Base-by-base conservation (phyloP, 2,113 vertebrate genomes). In the Mustela lutreola region DNA sequence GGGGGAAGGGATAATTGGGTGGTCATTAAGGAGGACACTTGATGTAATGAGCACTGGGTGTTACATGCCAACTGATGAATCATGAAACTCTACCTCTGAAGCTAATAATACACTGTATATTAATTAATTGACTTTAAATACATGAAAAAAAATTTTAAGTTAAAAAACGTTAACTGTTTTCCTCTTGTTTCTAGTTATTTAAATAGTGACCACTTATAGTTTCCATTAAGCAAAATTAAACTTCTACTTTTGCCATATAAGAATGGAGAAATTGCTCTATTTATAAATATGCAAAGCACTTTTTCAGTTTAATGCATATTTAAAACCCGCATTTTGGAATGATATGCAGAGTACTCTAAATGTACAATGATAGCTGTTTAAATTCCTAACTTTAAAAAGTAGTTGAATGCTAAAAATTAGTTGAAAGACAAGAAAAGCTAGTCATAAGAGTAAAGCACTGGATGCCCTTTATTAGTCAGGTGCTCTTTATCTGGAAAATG, bases 191-290 rank as follows among this genome's bases (percentile, higher is more conserved):
- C 73, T 93, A 4, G 91, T 82, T 97, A 33, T 87, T 92, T 21
- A 84, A 19, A 87, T 94, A 78, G 24, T 89, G 15, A 79, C 26
- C 28, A 45, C 9, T 89, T 12, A 45, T 36, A 93, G 31, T 97
- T 91, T 88, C 45, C n/a, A 81, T 50, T 90, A 80, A 80, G 14
- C 60, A 97, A 84, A 93, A 75, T 80, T 80, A 93, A 94, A 88
- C 78, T n/a, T 6, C 15, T 84, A n/a, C 1, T 95, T 94, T 85
- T 89, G 6, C 24, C 12, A 33, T 78, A 1, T 85, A 50, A 83
- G 42, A 81, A 45, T 76, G 22, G n/a, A 78, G 22, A 96, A 89
- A 45, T 94, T 63, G 19, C 21, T 95, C 16, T 79, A 24, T 85
- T 91, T 84, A 73, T 82, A 82, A 96, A 75, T 80, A 78, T 82